Conservation (phyloP, 1,140 invertebrate species). For the Trachymyrmex septentrionalis region DNA sequence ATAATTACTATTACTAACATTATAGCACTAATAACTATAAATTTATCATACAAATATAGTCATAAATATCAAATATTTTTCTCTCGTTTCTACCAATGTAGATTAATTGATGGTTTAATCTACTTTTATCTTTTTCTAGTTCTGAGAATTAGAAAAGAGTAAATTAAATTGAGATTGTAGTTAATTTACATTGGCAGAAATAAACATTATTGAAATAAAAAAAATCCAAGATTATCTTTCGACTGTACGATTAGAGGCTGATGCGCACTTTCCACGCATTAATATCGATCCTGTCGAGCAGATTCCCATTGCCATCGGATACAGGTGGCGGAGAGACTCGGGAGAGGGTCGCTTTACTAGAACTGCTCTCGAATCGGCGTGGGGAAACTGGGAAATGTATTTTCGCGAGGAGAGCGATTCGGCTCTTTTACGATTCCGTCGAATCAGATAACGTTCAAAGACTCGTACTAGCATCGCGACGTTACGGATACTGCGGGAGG, state of each 20-base stretch:
- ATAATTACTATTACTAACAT: too few relatives aligned
- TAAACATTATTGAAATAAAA: neutral
- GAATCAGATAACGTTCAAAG: conserved; percentile 69
- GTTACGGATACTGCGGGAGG: conserved; percentile 49
- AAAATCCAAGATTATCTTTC: neutral
- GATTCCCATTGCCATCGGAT: conserved; percentile 29
- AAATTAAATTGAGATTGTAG: too few relatives aligned
- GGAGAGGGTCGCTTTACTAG: neutral
- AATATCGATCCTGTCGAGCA: conserved; percentile 40
- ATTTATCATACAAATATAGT: too few relatives aligned
- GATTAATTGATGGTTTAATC: too few relatives aligned
- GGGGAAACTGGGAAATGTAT: conserved; percentile 32
- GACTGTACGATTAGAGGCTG: neutral
- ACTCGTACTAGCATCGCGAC: conserved; percentile 48
- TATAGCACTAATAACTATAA: too few relatives aligned
- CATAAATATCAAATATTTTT: too few relatives aligned
- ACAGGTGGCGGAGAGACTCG: conserved; percentile 8
- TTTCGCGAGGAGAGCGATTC: conserved; percentile 63
- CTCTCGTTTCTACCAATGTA: too few relatives aligned
- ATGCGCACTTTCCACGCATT: neutral
- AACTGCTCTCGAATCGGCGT: conserved; percentile 26
- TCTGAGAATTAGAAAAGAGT: too few relatives aligned
- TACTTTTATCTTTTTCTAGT: too few relatives aligned
- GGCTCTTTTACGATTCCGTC: conserved; percentile 62
- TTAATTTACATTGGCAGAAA: neutral